Conservation (phyloP, 1,140 invertebrate species). For the Anagrus nilaparvatae region DNA sequence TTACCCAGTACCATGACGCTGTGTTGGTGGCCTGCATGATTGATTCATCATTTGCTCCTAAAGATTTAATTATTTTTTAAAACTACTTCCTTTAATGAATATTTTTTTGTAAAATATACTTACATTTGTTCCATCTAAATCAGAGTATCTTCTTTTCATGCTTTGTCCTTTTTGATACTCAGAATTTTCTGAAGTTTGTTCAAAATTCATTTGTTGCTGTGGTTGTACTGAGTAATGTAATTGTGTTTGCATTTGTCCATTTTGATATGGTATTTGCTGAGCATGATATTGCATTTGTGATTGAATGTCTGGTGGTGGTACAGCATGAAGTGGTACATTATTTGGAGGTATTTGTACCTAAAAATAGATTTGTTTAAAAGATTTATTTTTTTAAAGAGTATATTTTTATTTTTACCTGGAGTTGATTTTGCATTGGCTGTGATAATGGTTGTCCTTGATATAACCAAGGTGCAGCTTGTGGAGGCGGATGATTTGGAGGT, state of each 20-base stretch:
- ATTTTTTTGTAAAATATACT: constrained; percentile 3
- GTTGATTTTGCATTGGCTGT: constrained; percentile 30
- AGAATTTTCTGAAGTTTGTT: constrained; percentile 31
- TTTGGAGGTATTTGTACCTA: constrained; percentile 22
- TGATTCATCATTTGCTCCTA: constrained; percentile 33
- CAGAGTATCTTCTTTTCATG: constrained; percentile 37
- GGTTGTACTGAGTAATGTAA: constrained; percentile 36
- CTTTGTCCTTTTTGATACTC: constrained; percentile 37
- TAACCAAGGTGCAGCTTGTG: constrained; percentile 34
- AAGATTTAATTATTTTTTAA: constrained; percentile 3
- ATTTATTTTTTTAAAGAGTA: neutral
- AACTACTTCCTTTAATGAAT: neutral
- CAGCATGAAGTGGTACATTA: constrained; percentile 28
- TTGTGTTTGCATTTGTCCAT: constrained; percentile 36
- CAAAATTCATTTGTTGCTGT: constrained; percentile 26
- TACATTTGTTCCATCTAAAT: constrained; percentile 36
- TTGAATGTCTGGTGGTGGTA: constrained; percentile 33
- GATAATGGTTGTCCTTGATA: constrained; percentile 30
- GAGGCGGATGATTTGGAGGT: constrained; percentile 34
- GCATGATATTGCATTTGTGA: constrained; percentile 36
- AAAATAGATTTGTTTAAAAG: neutral
- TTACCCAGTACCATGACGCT: constrained; percentile 40
- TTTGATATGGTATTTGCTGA: constrained; percentile 39
- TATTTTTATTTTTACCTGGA: constrained; percentile 25
- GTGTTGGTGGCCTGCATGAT: constrained; percentile 28